These are phyloP conservation scores for Erpornis zantholeuca DNA, from an alignment of 2,113 vertebrate genomes.

Conservation along the genomic window DNA sequence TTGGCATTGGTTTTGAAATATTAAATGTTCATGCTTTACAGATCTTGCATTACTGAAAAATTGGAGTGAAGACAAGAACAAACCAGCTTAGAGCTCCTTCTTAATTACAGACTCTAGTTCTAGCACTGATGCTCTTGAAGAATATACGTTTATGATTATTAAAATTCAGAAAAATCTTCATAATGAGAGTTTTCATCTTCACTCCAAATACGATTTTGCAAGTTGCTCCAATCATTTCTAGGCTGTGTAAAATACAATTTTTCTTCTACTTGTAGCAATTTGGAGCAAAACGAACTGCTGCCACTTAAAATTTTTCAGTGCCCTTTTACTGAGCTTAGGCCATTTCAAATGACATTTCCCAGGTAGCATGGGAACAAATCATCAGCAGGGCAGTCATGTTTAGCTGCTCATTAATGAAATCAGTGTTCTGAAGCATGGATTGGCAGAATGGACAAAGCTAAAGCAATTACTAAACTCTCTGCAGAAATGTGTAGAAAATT, in stretches of 20 bases:
- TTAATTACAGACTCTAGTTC: neutral
- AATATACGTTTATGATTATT: neutral
- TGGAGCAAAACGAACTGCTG: neutral
- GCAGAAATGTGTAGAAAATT: neutral
- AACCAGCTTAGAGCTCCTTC: neutral
- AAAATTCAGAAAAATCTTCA: neutral
- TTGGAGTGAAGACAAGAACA: neutral
- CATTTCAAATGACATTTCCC: neutral
- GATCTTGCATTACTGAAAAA: neutral
- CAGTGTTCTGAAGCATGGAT: slow-evolving; percentile 24
- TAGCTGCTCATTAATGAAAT: slow-evolving; percentile 54
- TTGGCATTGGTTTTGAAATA: neutral
- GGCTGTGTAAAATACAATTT: neutral
- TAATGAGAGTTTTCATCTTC: neutral
- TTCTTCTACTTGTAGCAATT: neutral
- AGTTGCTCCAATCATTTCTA: neutral
- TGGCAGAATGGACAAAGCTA: neutral
- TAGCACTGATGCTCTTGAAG: neutral
- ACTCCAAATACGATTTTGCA: neutral
- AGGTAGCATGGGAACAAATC: neutral
- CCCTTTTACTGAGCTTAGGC: neutral
- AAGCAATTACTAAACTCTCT: slow-evolving; percentile 5
- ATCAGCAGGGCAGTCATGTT: slow-evolving; percentile 13
- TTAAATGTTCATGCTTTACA: neutral
- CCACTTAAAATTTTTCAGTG: neutral